A percentile compares a stretch with the other conserved stretches of the same genome.
These are phyloP conservation scores for Falco novaeseelandiae DNA, from an alignment of 2,797 vertebrate genomes.

Conservation along the genomic window DNA sequence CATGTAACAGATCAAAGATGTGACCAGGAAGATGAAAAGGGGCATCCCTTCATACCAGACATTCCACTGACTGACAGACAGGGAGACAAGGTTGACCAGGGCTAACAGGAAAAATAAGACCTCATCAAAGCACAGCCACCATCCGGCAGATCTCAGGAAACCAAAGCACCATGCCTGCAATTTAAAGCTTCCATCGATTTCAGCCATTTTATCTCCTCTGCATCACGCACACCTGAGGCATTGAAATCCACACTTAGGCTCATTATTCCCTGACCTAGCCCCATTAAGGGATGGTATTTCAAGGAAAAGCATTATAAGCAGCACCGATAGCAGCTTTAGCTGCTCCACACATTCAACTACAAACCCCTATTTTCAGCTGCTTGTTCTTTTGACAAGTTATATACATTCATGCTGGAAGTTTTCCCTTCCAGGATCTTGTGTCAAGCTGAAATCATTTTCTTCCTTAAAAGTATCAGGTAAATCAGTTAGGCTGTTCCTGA, in stretches of 20 bases:
- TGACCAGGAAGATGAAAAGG: not conserved
- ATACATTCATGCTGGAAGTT: not conserved
- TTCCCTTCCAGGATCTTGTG: not conserved
- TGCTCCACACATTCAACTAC: not conserved
- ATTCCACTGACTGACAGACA: rapidly evolving
- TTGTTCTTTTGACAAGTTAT: not conserved
- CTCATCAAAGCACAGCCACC: not conserved
- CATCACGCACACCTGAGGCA: not conserved
- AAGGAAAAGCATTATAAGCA: not conserved
- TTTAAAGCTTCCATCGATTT: not conserved
- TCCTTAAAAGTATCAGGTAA: not conserved
- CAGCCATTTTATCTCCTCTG: not conserved
- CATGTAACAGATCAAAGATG: constrained; percentile 10
- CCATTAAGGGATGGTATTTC: not conserved
- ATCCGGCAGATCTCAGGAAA: not conserved
- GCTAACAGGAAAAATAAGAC: constrained; percentile 13
- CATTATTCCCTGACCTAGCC: not conserved
- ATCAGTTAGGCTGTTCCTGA: not conserved
- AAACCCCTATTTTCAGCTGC: not conserved
- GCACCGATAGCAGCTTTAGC: not conserved
- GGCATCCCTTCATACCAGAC: constrained; percentile 37
- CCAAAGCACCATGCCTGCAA: not conserved
- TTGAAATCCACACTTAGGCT: not conserved
- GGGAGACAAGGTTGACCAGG: constrained; percentile 9
- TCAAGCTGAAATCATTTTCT: not conserved